phyloP scores from a whole-genome alignment of 2,888 invertebrate species.

The Polyploca ridens region DNA sequence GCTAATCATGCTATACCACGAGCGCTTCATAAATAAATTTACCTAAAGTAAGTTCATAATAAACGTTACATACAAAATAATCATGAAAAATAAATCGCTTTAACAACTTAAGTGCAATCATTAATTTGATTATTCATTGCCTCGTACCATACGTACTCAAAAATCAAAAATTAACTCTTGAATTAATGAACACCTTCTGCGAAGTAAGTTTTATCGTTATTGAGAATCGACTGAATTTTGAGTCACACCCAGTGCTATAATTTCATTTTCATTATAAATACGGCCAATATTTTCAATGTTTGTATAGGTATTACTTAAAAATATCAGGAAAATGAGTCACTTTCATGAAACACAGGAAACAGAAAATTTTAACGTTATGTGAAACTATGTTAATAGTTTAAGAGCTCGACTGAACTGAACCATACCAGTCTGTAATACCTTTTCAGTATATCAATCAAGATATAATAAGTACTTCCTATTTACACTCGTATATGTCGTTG shows the following conservation, averaged over 20 bases:
- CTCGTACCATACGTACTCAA: background rate
- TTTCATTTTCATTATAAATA: constrained; percentile 7
- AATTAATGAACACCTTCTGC: background rate
- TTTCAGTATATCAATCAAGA: too few relatives aligned
- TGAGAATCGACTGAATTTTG: constrained; percentile 6
- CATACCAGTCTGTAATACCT: too few relatives aligned
- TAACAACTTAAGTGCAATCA: background rate
- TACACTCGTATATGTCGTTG: too few relatives aligned
- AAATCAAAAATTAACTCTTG: background rate
- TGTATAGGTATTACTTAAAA: background rate
- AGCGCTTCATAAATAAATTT: too few relatives aligned
- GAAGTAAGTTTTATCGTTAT: constrained; percentile 5
- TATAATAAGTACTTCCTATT: too few relatives aligned
- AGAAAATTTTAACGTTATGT: background rate
- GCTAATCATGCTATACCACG: too few relatives aligned
- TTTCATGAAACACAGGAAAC: background rate
- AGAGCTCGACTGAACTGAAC: too few relatives aligned
- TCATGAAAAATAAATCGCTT: background rate
- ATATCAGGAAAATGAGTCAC: background rate
- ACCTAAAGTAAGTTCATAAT: too few relatives aligned
- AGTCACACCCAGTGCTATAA: constrained; percentile 3
- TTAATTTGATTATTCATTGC: background rate
- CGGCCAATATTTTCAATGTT: background rate
- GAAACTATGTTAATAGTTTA: background rate
- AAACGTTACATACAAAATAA: too few relatives aligned